Base-by-base conservation (phyloP, 2,888 invertebrate species). In the Diadromus collaris region DNA sequence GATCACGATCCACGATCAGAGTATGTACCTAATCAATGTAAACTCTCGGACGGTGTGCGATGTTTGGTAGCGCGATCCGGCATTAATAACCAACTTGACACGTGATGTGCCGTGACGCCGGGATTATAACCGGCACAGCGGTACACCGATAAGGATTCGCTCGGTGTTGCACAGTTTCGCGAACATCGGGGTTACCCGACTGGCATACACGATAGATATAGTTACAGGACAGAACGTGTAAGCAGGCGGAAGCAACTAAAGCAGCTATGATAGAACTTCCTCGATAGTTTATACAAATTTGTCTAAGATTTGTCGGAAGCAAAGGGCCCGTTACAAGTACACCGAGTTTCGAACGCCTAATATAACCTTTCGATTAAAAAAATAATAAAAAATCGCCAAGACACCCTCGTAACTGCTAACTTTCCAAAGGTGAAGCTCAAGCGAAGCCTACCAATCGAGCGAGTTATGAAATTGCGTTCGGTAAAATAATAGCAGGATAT, bases 141-240 rank as follows among this genome's bases (percentile, higher is more conserved):
- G 48, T 68, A 74, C 74, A 61, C 67, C 61, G 67, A 74, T 74
- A 74, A 74, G 74, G 74, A 68, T 74, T 74, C n/a, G n/a, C 68
- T 67, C 74, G 29, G 51, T 13, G 38, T 19, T 48, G 60, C 58
- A 73, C 44, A 73, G 46, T 60, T 73, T 73, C 60, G 44, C 41
- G 67, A 60, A 34, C 61, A 63, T 46, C 10, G 46, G 9, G 58
- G 46, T 60, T 41, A 41, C 41, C 63, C 63, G 48, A 34, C 29
- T 34, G 60, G 27, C 54, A n/a, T n/a, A 27, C n/a, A 56, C 29
- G 54, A 29, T 56, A 29, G 24, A 51, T 13, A 51, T 10, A 24
- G 51, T 21, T 13, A 19, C 46, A 19, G 16, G 29, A 51, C 21
- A 10, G 7, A 56, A 29, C 29, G 27, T 27, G 54, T 56, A n/a